Evolutionary conservation across 2,888 invertebrate genomes (phyloP).

Genomic region (Nomada ruficornis): DNA sequence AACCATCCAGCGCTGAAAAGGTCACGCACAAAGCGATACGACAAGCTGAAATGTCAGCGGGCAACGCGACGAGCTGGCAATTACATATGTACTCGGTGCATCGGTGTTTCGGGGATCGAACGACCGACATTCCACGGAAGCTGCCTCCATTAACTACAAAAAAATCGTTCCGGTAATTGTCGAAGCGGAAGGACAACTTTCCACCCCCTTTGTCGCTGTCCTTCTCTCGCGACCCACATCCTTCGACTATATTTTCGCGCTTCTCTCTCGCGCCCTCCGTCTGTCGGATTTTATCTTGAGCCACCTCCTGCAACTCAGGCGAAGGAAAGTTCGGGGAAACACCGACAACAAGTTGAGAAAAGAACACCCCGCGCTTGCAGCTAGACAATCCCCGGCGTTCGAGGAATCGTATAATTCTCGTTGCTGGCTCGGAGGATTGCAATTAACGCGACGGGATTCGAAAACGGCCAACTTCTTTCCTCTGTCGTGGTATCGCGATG

Average conservation of each 20-base stretch:
- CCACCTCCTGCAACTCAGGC: not conserved
- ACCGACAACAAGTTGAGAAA: constrained; percentile 59
- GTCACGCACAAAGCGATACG: constrained; percentile 45
- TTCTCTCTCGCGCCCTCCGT: not conserved
- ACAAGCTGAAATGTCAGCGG: constrained; percentile 29
- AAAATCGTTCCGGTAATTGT: constrained; percentile 66
- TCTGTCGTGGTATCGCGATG: constrained; percentile 24
- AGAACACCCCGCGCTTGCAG: constrained; percentile 29
- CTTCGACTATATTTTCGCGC: not conserved
- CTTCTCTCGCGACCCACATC: not conserved
- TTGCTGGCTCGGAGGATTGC: constrained; percentile 24
- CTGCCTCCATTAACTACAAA: constrained; percentile 55
- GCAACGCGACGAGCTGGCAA: constrained; percentile 17
- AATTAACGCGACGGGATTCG: constrained; percentile 49
- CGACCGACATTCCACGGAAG: constrained; percentile 40
- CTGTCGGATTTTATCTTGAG: not conserved
- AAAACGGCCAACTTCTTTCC: constrained; percentile 21
- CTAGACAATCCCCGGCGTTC: constrained; percentile 15
- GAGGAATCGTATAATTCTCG: constrained; percentile 38
- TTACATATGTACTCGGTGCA: constrained; percentile 15
- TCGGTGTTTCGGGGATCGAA: constrained; percentile 39
- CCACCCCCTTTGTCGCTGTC: not conserved
- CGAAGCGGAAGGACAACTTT: constrained; percentile 51
- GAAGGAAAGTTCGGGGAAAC: constrained; percentile 44
- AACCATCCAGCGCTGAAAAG: constrained; percentile 21